Evolutionary conservation across 2,113 vertebrate genomes (phyloP).

Genomic region (Caranx ignobilis): DNA sequence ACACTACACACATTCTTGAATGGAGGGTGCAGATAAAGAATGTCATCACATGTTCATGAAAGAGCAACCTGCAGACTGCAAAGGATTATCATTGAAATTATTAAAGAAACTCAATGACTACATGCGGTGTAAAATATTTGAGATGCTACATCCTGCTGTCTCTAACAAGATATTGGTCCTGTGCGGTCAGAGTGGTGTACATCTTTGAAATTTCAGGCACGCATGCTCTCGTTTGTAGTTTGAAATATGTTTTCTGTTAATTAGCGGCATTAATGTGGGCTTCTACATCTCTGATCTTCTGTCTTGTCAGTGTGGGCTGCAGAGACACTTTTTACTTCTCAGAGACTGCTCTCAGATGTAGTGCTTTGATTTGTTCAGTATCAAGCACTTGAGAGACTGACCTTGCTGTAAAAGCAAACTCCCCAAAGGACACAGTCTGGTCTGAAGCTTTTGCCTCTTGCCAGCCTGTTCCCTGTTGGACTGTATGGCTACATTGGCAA

Average conservation of each 20-base stretch:
- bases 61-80: background rate
- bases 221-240: conserved; percentile 49
- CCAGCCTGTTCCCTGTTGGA: conserved; percentile 38
- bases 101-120: background rate
- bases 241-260: conserved; percentile 69
- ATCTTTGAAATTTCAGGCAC: conserved; percentile 52
- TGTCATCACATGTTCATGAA: background rate
- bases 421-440: conserved; percentile 59
- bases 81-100: background rate
- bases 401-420: conserved; percentile 67
- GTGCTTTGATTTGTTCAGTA: conserved; percentile 67
- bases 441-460: conserved; percentile 44
- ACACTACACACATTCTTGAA: background rate
- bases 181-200: background rate
- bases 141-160: background rate
- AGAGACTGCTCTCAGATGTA: conserved; percentile 61
- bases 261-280: conserved; percentile 65
- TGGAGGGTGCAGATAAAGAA: background rate
- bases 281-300: conserved; percentile 62
- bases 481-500: conserved; percentile 40
- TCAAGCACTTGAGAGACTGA: conserved; percentile 67
- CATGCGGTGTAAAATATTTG: background rate
- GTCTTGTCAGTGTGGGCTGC: conserved; percentile 54
- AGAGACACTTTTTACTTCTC: conserved; percentile 49
- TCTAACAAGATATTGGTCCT: background rate